A percentile compares a stretch with the other conserved stretches of the same genome.
Conservation (phyloP, 1,140 invertebrate genomes). For the Campoletis sonorensis region DNA sequence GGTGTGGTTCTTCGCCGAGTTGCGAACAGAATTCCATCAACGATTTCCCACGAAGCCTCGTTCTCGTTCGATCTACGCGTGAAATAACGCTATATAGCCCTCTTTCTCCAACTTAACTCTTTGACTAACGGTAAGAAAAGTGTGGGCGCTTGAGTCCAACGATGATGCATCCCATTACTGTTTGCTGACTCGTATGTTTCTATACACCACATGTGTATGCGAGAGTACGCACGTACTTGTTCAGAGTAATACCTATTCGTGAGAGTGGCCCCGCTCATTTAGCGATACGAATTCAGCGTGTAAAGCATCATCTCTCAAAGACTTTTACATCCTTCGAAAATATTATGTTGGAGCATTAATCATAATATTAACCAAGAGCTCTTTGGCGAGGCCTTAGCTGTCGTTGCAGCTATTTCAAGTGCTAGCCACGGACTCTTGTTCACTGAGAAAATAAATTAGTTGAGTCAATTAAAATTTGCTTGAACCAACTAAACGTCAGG, state of each 20-base stretch:
- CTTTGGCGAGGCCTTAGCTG: too few relatives aligned
- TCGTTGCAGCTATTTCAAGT: too few relatives aligned
- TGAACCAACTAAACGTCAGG: background rate
- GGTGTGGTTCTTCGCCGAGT: slow-evolving; percentile 26
- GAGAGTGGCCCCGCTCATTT: slow-evolving; percentile 17
- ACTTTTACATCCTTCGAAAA: background rate
- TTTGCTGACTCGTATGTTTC: background rate
- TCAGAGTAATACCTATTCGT: slow-evolving; percentile 14
- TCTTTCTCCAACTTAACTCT: slow-evolving; percentile 27
- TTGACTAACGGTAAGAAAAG: slow-evolving; percentile 34
- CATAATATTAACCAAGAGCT: slow-evolving; percentile 1
- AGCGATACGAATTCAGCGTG: slow-evolving; percentile 15
- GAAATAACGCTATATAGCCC: background rate
- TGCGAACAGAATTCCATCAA: slow-evolving; percentile 31
- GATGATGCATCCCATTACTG: slow-evolving; percentile 41
- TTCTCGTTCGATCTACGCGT: slow-evolving; percentile 14
- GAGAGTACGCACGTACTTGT: background rate
- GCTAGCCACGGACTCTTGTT: too few relatives aligned
- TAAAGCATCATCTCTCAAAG: background rate
- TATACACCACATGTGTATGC: background rate
- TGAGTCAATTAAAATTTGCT: too few relatives aligned
- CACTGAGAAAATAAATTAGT: background rate
- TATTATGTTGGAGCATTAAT: background rate
- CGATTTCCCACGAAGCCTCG: slow-evolving; percentile 32
- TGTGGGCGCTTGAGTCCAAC: slow-evolving; percentile 38